These are phyloP conservation scores for Drosophila setosimentum DNA, from an alignment of 2,888 invertebrate species.

Conservation along the genomic window DNA sequence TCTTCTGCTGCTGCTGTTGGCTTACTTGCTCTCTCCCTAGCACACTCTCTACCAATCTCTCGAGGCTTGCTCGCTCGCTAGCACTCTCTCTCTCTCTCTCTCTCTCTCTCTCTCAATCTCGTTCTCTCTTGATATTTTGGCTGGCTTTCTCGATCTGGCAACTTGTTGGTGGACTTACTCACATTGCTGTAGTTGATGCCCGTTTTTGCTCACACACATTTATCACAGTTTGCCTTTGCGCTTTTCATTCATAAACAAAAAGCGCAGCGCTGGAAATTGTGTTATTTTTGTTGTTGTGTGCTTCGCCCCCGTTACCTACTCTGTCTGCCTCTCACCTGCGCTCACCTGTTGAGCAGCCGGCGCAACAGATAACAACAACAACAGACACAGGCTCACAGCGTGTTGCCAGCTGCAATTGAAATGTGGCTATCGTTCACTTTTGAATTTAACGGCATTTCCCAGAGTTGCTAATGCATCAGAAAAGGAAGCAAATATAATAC, in stretches of 20 bases:
- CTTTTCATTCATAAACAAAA: slow-evolving; percentile 78
- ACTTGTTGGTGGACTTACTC: slow-evolving; percentile 38
- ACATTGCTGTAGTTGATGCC: slow-evolving; percentile 28
- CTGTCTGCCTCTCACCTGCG: slow-evolving; percentile 36
- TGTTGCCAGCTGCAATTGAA: slow-evolving; percentile 40
- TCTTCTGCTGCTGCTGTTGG: slow-evolving; percentile 16
- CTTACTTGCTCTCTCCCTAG: slow-evolving; percentile 4
- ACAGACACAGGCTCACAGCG: slow-evolving; percentile 9
- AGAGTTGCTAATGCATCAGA: slow-evolving; percentile 25
- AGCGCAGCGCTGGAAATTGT: slow-evolving; percentile 52
- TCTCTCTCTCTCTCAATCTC: not conserved
- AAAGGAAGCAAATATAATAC: not conserved
- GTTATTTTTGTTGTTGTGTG: slow-evolving; percentile 25
- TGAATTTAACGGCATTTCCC: slow-evolving; percentile 29
- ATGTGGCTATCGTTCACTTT: slow-evolving; percentile 20
- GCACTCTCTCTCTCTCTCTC: slow-evolving; percentile 8
- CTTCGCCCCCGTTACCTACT: slow-evolving; percentile 1
- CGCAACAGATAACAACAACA: not conserved
- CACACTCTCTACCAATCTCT: slow-evolving; percentile 17
- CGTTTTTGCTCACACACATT: slow-evolving; percentile 61
- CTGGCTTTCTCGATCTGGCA: slow-evolving; percentile 34
- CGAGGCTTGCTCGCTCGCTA: not conserved
- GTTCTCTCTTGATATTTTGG: slow-evolving; percentile 8
- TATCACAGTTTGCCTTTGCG: slow-evolving; percentile 69
- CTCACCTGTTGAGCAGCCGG: slow-evolving; percentile 66